Evolutionary conservation across 2,113 vertebrate genomes (phyloP).

Genomic region (Anthoscopus minutus): DNA sequence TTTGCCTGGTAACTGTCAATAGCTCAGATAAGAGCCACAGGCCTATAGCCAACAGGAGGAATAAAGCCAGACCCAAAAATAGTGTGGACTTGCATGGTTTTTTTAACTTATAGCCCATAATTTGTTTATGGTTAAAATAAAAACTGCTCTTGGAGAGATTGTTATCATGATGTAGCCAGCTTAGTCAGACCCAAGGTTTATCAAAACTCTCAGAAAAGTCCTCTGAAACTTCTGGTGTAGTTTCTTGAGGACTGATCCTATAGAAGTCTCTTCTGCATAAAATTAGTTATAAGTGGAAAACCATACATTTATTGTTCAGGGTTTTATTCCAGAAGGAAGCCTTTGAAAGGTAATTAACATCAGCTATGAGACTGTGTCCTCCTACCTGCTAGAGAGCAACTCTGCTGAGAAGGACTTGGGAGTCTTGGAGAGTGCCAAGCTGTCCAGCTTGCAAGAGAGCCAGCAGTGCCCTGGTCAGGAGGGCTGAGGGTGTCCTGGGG

Average conservation of each 20-base stretch:
- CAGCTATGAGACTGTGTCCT: background rate
- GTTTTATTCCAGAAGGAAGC: background rate
- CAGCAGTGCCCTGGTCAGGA: background rate
- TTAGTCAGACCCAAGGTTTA: background rate
- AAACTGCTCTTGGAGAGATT: background rate
- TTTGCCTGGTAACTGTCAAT: background rate
- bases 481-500: rapidly evolving
- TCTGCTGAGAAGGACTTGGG: background rate
- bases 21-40: background rate
- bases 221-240: background rate
- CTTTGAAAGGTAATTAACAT: background rate
- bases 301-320: rapidly evolving
- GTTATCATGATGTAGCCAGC: background rate
- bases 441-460: background rate
- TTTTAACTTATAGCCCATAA: background rate
- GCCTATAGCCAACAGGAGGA: background rate
- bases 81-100: background rate
- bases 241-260: background rate
- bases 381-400: background rate
- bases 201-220: background rate
- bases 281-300: background rate
- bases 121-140: background rate
- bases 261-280: background rate
- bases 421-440: background rate
- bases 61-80: background rate